Conservation (phyloP, 2,797 vertebrate genomes). For the Arnoldichthys spilopterus region DNA sequence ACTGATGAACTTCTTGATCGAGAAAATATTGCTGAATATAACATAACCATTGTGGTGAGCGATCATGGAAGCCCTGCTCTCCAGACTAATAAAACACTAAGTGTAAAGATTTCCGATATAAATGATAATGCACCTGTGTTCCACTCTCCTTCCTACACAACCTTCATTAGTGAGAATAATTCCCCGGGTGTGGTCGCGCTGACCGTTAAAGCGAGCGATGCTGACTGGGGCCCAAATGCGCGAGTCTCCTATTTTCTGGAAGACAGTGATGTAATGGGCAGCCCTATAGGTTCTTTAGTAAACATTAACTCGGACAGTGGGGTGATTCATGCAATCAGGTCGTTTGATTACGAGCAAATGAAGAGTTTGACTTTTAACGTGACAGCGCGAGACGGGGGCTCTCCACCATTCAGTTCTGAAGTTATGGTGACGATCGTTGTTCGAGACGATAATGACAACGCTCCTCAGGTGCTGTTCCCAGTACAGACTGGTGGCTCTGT, state of each 20-base stretch:
- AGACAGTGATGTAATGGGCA: slow-evolving; percentile 29
- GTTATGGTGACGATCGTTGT: background rate
- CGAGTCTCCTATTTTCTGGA: slow-evolving; percentile 51
- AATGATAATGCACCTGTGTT: slow-evolving; percentile 57
- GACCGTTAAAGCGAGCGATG: slow-evolving; percentile 39
- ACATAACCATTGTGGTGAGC: slow-evolving; percentile 32
- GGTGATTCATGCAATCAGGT: slow-evolving; percentile 39
- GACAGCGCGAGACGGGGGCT: slow-evolving; percentile 51
- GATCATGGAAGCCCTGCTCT: slow-evolving; percentile 48
- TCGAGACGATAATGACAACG: too few species aligned
- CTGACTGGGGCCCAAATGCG: slow-evolving; percentile 51
- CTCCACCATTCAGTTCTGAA: slow-evolving; percentile 49
- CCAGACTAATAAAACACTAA: slow-evolving; percentile 39
- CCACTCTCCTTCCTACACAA: background rate
- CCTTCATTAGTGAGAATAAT: slow-evolving; percentile 51
- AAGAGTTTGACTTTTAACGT: slow-evolving; percentile 47
- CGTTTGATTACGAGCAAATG: slow-evolving; percentile 56
- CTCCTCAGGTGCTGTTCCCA: too few species aligned
- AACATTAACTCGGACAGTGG: slow-evolving; percentile 56
- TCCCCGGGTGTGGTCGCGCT: slow-evolving; percentile 36
- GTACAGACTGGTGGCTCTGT: too few species aligned
- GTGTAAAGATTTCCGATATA: slow-evolving; percentile 48
- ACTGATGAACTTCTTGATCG: slow-evolving; percentile 46
- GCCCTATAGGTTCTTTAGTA: slow-evolving; percentile 31
- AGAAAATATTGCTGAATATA: slow-evolving; percentile 49